These are phyloP conservation scores for Amphipyra tragopoginis DNA, from an alignment of 2,888 invertebrate genomes.

Conservation along the genomic window DNA sequence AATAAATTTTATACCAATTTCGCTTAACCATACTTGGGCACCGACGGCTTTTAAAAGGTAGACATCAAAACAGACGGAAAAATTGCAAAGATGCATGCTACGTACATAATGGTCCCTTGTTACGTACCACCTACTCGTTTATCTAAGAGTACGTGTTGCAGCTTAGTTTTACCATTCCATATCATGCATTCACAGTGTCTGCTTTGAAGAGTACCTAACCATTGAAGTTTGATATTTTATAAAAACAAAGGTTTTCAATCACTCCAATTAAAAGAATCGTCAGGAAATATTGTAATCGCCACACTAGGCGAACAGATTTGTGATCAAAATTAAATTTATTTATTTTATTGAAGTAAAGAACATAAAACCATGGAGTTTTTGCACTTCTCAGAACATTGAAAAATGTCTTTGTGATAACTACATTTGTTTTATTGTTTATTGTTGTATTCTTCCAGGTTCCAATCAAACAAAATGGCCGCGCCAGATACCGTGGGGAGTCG, in stretches of 20 bases:
- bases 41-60: conserved; percentile 12
- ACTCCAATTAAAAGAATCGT: no score
- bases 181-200: no score
- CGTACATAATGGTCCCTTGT: not conserved
- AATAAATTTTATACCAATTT: conserved; percentile 8
- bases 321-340: not conserved
- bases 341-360: no score
- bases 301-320: no score
- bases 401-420: not conserved
- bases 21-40: conserved; percentile 13
- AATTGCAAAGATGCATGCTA: conserved; percentile 8
- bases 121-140: conserved; percentile 12
- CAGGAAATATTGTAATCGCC: no score
- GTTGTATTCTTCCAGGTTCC: conserved; percentile 64
- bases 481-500: conserved; percentile 39
- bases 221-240: no score
- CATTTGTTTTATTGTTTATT: not conserved
- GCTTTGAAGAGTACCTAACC: no score
- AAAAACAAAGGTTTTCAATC: no score
- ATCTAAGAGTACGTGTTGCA: conserved; percentile 12
- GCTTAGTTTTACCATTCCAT: no score
- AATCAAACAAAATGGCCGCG: conserved; percentile 62
- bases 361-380: no score
- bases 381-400: no score
- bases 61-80: conserved; percentile 5